Percentiles rank a stretch among this genome's conserved stretches.
Evolutionary conservation across 35 echinoderm and acorn worm genomes (phyloP).

Genomic region (Nesometra sesokonis): DNA sequence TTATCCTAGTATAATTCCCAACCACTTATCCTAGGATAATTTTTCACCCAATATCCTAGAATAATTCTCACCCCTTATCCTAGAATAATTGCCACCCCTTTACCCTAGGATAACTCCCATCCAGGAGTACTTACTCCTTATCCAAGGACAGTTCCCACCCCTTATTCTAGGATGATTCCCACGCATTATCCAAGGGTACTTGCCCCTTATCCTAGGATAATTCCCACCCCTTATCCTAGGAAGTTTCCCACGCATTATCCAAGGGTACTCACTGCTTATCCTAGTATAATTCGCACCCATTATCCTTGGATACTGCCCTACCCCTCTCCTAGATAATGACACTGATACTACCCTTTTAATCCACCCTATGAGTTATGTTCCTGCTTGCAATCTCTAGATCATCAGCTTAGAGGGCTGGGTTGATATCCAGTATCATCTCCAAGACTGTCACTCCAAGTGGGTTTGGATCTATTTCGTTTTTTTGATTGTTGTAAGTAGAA

Average conservation of each 20-base stretch:
- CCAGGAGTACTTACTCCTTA: too few species aligned
- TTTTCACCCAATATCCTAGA: too few species aligned
- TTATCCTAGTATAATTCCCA: too few species aligned
- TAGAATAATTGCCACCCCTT: too few species aligned
- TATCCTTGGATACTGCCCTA: background rate
- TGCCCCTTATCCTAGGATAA: background rate
- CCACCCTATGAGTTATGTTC: background rate
- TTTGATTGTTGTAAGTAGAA: slow-evolving; percentile 96
- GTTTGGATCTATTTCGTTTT: slow-evolving; percentile 97
- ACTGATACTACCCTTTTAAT: background rate
- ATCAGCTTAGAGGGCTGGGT: slow-evolving; percentile 99
- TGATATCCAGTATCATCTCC: slow-evolving; percentile 88
- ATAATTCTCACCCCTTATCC: too few species aligned
- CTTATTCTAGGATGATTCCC: too few species aligned
- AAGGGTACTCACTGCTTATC: background rate
- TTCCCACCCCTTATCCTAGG: background rate
- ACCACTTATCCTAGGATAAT: too few species aligned
- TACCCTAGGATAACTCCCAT: too few species aligned
- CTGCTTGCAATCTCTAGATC: slow-evolving; percentile 37
- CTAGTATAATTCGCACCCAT: background rate
- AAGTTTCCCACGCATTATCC: background rate
- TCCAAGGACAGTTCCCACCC: too few species aligned
- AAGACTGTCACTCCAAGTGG: slow-evolving; percentile 80
- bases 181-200: too few species aligned
- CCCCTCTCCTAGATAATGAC: slow-evolving; percentile 1